Evolutionary conservation across 2,113 vertebrate genomes (phyloP).

Genomic region (Phocoena sinus): DNA sequence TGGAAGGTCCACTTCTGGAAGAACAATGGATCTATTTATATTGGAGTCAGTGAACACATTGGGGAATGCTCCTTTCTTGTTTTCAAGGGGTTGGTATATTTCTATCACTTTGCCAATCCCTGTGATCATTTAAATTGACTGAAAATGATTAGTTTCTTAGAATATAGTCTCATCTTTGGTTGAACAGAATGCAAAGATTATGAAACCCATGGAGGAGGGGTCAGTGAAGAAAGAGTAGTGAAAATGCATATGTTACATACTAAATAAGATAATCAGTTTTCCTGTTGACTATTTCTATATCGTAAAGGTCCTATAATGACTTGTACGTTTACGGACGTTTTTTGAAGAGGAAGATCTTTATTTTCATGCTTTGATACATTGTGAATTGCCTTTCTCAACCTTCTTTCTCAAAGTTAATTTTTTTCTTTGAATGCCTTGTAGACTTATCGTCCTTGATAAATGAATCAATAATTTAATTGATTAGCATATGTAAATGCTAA

Average conservation of each 20-base stretch:
- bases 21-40: background rate
- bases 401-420: background rate
- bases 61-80: background rate
- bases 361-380: background rate
- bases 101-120: background rate
- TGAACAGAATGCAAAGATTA: background rate
- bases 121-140: background rate
- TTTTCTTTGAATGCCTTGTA: background rate
- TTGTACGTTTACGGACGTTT: background rate
- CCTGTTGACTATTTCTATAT: background rate
- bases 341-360: background rate
- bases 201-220: background rate
- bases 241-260: background rate
- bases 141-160: background rate
- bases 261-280: background rate
- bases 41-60: background rate
- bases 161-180: background rate
- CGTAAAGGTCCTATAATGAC: background rate
- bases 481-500: background rate
- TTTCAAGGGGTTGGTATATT: background rate
- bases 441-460: background rate
- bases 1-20: background rate
- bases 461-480: background rate
- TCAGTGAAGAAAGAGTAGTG: background rate
- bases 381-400: background rate